Conservation (phyloP, 2,113 vertebrate species). For the Eudorcas thomsonii region DNA sequence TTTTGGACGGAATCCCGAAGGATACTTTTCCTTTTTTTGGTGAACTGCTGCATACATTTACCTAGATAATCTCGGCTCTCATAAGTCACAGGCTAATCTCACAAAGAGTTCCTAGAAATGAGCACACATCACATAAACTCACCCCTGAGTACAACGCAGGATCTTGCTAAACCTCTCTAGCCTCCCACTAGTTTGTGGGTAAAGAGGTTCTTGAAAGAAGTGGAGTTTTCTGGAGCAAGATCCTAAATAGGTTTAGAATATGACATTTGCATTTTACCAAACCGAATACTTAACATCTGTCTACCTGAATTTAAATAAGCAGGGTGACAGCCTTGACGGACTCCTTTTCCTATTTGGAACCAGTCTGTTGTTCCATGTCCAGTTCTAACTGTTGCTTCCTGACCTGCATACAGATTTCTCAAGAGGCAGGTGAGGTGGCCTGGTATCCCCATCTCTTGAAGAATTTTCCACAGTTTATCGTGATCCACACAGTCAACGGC, state of each 20-base stretch:
- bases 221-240: neutral
- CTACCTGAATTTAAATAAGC: neutral
- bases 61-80: slow-evolving; percentile 27
- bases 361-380: too few relatives aligned
- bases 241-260: neutral
- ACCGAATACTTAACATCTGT: neutral
- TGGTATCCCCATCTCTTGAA: too few relatives aligned
- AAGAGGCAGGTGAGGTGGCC: too few relatives aligned
- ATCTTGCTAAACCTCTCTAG: neutral
- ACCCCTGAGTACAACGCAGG: neutral
- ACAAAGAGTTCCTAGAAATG: slow-evolving; percentile 11
- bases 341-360: too few relatives aligned
- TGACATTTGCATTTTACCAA: neutral
- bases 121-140: neutral
- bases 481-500: too few relatives aligned
- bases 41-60: slow-evolving; percentile 15
- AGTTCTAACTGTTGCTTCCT: too few relatives aligned
- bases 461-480: too few relatives aligned
- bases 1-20: slow-evolving; percentile 7
- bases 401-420: too few relatives aligned
- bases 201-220: neutral
- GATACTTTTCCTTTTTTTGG: neutral
- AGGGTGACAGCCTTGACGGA: too few relatives aligned
- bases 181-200: neutral
- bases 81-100: slow-evolving; percentile 25